Evolutionary conservation across 2,113 vertebrate species (phyloP).

Genomic region (Sceloporus tristichus): DNA sequence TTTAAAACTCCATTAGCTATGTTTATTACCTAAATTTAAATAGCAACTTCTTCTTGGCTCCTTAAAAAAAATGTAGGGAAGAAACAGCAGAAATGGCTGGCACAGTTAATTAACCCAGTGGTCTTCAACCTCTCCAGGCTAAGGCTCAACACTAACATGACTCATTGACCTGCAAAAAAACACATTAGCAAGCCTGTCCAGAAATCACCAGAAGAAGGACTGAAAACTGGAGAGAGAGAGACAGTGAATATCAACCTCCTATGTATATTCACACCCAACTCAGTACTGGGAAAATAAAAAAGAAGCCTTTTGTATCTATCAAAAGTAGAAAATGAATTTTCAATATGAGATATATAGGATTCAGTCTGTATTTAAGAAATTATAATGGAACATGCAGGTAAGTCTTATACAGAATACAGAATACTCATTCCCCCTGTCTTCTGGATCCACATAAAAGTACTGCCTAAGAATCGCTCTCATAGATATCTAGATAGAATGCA

Average conservation of each 20-base stretch:
- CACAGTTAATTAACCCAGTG: constrained; percentile 47
- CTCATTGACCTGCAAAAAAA: constrained; percentile 3
- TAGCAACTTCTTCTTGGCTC: constrained; percentile 46
- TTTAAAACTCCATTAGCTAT: constrained; percentile 78
- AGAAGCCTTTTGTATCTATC: constrained; percentile 9
- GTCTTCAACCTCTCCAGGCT: constrained; percentile 25
- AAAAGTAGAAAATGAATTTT: constrained; percentile 21
- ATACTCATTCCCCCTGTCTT: too few relatives aligned
- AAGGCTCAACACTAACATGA: constrained; percentile 8
- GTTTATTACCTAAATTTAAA: constrained; percentile 67
- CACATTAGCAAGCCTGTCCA: neutral
- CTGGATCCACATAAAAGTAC: too few relatives aligned
- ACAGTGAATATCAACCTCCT: neutral
- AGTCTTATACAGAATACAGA: neutral
- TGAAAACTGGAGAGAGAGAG: neutral
- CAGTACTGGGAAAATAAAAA: neutral
- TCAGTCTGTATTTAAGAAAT: neutral
- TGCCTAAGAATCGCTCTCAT: too few relatives aligned
- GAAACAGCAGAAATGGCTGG: constrained; percentile 25
- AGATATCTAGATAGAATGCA: neutral
- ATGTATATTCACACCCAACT: neutral
- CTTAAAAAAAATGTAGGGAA: constrained; percentile 32
- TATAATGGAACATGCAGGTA: neutral
- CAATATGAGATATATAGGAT: neutral
- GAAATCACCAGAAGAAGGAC: constrained; percentile 18